phyloP scores from a whole-genome alignment of 2,888 invertebrate genomes.

The Mayetiola destructor region DNA sequence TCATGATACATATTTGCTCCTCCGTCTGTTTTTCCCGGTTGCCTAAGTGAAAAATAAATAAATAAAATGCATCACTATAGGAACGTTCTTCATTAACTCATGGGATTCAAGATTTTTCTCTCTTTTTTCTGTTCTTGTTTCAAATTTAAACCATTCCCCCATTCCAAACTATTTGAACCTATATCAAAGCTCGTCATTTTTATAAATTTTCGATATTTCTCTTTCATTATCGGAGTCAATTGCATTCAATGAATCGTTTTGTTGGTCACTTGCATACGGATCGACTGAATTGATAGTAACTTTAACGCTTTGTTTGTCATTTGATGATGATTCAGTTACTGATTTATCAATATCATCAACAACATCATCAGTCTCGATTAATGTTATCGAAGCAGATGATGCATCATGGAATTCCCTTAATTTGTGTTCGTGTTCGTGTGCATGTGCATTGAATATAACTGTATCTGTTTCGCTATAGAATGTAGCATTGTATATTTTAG shows the following conservation, averaged over 20 bases:
- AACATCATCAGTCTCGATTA: background rate
- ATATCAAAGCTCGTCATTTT: too few species aligned
- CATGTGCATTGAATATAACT: constrained; percentile 27
- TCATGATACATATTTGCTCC: background rate
- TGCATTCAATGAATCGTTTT: background rate
- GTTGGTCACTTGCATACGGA: background rate
- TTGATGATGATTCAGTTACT: background rate
- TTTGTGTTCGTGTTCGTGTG: too few species aligned
- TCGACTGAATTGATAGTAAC: background rate
- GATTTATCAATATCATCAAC: too few species aligned
- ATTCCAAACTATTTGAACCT: background rate
- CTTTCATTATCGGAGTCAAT: too few species aligned
- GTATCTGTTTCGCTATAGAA: constrained; percentile 30
- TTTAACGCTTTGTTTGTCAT: background rate
- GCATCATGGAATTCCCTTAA: background rate
- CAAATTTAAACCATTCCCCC: background rate
- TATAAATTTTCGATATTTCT: too few species aligned
- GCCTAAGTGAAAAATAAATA: background rate
- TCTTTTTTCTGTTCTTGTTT: background rate
- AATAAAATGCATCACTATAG: background rate
- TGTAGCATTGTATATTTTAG: constrained; percentile 23
- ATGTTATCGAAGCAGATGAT: background rate
- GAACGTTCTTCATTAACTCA: background rate
- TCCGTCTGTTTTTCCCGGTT: background rate
- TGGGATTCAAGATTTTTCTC: constrained; percentile 2